These are phyloP conservation scores for Cardiocondyla obscurior DNA, from an alignment of 1,140 invertebrate species.

Conservation along the genomic window DNA sequence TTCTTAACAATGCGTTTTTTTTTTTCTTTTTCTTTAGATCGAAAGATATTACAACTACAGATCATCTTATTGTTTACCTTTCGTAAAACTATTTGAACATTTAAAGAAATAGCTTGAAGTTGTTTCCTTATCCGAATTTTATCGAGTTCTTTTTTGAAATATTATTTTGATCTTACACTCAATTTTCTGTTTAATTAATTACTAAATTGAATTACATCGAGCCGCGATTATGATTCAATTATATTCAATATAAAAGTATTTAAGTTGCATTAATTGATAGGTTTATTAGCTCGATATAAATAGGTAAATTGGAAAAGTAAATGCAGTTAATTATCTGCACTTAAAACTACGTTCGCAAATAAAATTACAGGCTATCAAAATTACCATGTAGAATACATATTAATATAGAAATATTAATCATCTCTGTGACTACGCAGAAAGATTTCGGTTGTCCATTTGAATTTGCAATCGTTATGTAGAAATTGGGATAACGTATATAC, in stretches of 20 bases:
- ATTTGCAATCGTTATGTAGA: slow-evolving; percentile 63
- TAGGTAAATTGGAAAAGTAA: neutral
- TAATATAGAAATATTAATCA: slow-evolving; percentile 47
- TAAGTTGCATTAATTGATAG: neutral
- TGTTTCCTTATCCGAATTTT: slow-evolving; percentile 8
- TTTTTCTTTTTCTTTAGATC: neutral
- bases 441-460: slow-evolving; percentile 61
- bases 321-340: slow-evolving; percentile 20
- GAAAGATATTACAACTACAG: neutral
- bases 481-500: slow-evolving; percentile 61
- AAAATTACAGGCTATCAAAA: slow-evolving; percentile 17
- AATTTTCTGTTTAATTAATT: neutral
- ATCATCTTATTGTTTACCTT: neutral
- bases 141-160: slow-evolving; percentile 2
- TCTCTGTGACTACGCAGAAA: slow-evolving; percentile 33
- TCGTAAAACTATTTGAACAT: neutral
- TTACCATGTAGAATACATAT: neutral
- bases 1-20: neutral
- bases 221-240: neutral
- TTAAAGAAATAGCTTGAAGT: neutral
- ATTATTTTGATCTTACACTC: neutral
- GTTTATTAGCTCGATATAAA: neutral
- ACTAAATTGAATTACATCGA: neutral
- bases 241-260: slow-evolving; percentile 2
- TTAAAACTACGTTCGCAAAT: neutral